Conservation (phyloP, 1,140 invertebrate species). For the Brachionus angularis region DNA sequence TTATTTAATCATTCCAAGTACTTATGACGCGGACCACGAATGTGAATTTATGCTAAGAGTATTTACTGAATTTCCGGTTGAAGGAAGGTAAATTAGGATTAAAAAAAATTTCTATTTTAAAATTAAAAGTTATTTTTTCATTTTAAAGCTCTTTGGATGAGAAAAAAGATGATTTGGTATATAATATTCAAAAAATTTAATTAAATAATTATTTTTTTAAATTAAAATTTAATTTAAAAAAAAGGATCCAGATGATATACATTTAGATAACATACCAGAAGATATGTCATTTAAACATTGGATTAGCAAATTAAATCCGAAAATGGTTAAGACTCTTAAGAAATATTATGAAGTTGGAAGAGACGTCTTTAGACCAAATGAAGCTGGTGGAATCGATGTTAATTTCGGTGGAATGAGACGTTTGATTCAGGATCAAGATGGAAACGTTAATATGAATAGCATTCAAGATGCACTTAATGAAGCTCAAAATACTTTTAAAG, state of each 20-base stretch:
- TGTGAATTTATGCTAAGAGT: conserved; percentile 64
- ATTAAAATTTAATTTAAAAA: too few species aligned
- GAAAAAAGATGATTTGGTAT: conserved; percentile 1
- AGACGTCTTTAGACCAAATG: not conserved
- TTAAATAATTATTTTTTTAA: too few species aligned
- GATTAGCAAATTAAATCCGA: conserved; percentile 24
- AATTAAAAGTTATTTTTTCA: not conserved
- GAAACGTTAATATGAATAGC: conserved; percentile 19
- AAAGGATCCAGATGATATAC: not conserved
- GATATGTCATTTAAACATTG: conserved; percentile 36
- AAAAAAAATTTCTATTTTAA: not conserved
- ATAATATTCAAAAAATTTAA: too few species aligned
- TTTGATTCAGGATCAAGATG: not conserved
- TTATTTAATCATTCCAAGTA: conserved; percentile 66
- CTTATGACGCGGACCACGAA: conserved; percentile 62
- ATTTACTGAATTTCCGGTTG: conserved; percentile 56
- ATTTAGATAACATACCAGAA: conserved; percentile 35
- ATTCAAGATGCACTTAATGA: not conserved
- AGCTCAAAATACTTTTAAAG: conserved; percentile 10
- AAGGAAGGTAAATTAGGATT: conserved; percentile 3
- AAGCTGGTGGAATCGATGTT: not conserved
- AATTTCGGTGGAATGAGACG: not conserved
- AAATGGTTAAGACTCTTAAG: not conserved
- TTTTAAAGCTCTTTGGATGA: conserved; percentile 1
- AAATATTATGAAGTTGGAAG: not conserved